phyloP scores from a whole-genome alignment of 2,113 vertebrate species.

The Istiophorus platypterus region DNA sequence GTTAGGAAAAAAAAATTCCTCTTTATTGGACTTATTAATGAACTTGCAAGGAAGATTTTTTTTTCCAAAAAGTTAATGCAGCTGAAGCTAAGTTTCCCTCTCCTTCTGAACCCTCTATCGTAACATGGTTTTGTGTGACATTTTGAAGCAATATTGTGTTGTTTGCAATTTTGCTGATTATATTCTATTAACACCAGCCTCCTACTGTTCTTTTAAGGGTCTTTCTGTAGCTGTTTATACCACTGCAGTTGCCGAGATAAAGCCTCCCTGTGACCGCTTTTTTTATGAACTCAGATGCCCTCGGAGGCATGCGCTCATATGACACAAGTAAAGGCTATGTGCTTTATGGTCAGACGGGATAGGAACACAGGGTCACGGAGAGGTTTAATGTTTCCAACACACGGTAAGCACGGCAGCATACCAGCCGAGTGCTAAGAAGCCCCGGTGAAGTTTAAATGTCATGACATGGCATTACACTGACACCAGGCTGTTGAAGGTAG shows the following conservation, averaged over 20 bases:
- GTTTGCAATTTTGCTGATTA: constrained; percentile 21
- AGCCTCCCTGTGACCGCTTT: constrained; percentile 24
- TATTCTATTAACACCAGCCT: background rate
- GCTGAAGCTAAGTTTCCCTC: background rate
- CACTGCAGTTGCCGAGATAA: background rate
- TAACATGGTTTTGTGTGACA: constrained; percentile 40
- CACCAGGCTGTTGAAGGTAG: constrained; percentile 28
- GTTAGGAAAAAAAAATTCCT: constrained; percentile 16
- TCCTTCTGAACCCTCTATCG: constrained; percentile 13
- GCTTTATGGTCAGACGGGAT: constrained; percentile 58
- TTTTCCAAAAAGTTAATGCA: constrained; percentile 21
- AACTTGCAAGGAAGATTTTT: constrained; percentile 8
- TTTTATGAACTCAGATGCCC: constrained; percentile 40
- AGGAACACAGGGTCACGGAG: constrained; percentile 66
- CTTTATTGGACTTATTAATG: constrained; percentile 41
- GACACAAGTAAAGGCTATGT: constrained; percentile 49
- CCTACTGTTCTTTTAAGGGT: constrained; percentile 28
- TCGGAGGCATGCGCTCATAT: constrained; percentile 57
- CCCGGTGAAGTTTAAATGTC: constrained; percentile 76
- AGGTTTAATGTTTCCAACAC: constrained; percentile 79
- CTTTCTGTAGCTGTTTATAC: constrained; percentile 11
- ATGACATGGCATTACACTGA: constrained; percentile 64
- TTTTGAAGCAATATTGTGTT: constrained; percentile 30
- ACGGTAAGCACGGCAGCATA: constrained; percentile 62
- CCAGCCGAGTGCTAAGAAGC: constrained; percentile 60